Evolutionary conservation across 2,797 vertebrate species (phyloP).

Genomic region (Phyllotis vaccarum): DNA sequence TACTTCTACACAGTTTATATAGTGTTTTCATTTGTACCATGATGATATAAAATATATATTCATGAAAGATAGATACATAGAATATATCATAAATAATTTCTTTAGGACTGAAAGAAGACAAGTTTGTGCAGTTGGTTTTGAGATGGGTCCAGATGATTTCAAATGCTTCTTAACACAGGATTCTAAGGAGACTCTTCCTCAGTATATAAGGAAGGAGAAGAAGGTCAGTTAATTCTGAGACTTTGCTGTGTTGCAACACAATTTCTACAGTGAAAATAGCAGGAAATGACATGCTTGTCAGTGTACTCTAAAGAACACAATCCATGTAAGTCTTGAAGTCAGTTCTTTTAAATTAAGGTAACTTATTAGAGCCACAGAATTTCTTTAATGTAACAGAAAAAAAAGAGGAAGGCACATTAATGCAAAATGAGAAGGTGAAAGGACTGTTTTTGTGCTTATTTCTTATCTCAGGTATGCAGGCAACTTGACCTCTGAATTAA

Average conservation of each 20-base stretch:
- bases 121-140: neutral
- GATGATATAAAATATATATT: neutral
- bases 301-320: neutral
- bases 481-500: neutral
- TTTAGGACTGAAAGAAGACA: neutral
- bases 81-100: neutral
- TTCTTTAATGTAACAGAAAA: conserved; percentile 12
- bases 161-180: neutral
- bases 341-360: conserved; percentile 7
- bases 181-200: neutral
- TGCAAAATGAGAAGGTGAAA: neutral
- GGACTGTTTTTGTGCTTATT: neutral
- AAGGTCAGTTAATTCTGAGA: neutral
- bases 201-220: too few species aligned
- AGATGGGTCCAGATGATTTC: neutral
- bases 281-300: neutral
- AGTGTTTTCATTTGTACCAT: neutral
- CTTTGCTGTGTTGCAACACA: neutral
- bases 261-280: neutral
- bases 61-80: neutral
- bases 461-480: conserved; percentile 45
- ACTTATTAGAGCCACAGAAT: neutral
- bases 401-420: neutral
- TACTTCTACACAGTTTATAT: neutral
- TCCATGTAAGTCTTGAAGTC: neutral